Base-by-base conservation (phyloP, 2,888 invertebrate genomes). In the Sarcophaga subvicina region DNA sequence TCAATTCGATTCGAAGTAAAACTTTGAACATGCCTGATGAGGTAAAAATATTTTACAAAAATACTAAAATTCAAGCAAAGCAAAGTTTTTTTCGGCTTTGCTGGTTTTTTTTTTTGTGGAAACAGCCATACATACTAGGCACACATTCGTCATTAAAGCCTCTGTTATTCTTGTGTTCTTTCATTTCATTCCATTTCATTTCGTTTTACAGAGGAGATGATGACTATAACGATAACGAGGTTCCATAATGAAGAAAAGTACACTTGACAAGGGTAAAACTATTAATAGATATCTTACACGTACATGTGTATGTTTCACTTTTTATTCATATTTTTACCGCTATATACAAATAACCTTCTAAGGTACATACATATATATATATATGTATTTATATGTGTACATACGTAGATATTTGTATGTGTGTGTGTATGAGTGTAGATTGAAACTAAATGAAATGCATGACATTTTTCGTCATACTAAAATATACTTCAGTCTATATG, bases 311-410 rank as follows among this genome's bases (percentile, higher is more conserved):
- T 67, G 45, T 45, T 60, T 17, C 54, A 54, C 3, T 22, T 25
- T 75, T 64, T 75, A 59, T 14, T 27, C 14, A 66, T 59, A 69
- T 75, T 79, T 84, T 76, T 80, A 84, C 84, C 84, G 84, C 75
- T 64, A 75, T 83, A 17, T 79, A 83, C 79, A 14, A 49, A 8
- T 47, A 75, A 75, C 70, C 79, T 75, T 83, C 59, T 27, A 49
- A 10, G 17, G 47, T 75, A 73, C 22, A 67, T 62, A 83, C 69
- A 47, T 22, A 63, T 59, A 27, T n/a, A 47, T 14, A 25, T 5
- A 45, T 70, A 64, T 12, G 64, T 59, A 70, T 20, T 25, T n/a
- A 76, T 27, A 54, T 66, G 8, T 4, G 22, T 22, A 22, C 22
- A 22, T 22, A 22, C 22, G 22, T 22, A 22, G 22, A 22, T 22